phyloP scores from a whole-genome alignment of 2,888 invertebrate species.

The Morpho deidamia region DNA sequence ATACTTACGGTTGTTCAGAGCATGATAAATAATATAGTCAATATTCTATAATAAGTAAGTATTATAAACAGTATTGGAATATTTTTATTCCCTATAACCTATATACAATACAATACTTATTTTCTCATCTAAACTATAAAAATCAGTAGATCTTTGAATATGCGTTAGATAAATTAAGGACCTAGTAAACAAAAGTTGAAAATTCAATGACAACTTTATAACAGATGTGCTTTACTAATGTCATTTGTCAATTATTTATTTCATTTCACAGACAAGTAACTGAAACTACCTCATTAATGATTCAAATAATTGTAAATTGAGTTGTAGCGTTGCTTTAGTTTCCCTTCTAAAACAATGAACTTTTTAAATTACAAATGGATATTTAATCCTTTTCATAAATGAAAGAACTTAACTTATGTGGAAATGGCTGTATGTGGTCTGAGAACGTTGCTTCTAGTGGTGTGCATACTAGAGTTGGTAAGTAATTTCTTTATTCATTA shows the following conservation, averaged over 20 bases:
- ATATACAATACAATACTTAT: too few species aligned
- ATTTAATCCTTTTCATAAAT: constrained; percentile 17
- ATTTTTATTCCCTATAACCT: too few species aligned
- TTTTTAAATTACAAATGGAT: constrained; percentile 14
- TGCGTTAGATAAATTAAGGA: neutral
- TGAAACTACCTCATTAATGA: neutral
- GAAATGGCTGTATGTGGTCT: constrained; percentile 71
- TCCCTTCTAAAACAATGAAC: constrained; percentile 14
- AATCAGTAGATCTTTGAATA: too few species aligned
- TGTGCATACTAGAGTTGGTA: constrained; percentile 70
- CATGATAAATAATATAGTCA: too few species aligned
- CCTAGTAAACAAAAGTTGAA: neutral
- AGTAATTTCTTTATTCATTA: constrained; percentile 16
- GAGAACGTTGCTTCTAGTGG: constrained; percentile 63
- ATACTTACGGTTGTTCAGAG: too few species aligned
- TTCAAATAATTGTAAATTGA: neutral
- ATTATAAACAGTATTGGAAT: too few species aligned
- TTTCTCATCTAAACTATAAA: too few species aligned
- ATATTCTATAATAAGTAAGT: too few species aligned
- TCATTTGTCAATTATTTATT: neutral
- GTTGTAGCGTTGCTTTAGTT: constrained; percentile 15
- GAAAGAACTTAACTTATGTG: constrained; percentile 19
- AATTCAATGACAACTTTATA: neutral
- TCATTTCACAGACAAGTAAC: neutral
- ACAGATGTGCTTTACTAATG: neutral